Evolutionary conservation across 2,888 invertebrate species (phyloP).

Genomic region (Rosalia funebris): DNA sequence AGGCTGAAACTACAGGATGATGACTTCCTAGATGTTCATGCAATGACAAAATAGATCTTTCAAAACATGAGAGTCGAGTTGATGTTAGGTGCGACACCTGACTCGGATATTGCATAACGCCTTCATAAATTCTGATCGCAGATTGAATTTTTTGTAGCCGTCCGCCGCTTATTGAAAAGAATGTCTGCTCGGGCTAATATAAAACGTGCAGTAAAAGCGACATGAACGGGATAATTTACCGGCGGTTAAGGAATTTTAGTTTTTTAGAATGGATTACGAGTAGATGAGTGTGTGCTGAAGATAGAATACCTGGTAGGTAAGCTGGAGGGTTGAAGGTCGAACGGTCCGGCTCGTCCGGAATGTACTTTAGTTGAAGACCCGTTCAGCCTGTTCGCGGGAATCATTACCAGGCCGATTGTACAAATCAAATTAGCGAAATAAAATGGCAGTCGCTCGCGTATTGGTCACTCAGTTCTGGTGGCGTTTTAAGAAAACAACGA

Average conservation of each 20-base stretch:
- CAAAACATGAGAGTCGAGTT: too few species aligned
- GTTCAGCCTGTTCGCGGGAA: slow-evolving; percentile 58
- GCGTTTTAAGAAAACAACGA: slow-evolving; percentile 6
- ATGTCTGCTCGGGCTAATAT: neutral
- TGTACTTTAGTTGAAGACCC: slow-evolving; percentile 55
- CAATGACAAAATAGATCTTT: too few species aligned
- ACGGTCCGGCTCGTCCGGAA: slow-evolving; percentile 58
- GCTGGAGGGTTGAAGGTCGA: slow-evolving; percentile 60
- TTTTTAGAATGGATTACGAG: slow-evolving; percentile 41
- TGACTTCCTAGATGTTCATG: too few species aligned
- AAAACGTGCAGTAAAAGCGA: slow-evolving; percentile 12
- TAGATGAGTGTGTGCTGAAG: slow-evolving; percentile 30
- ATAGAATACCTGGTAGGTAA: slow-evolving; percentile 51
- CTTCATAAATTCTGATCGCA: slow-evolving; percentile 1
- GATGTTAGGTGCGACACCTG: too few species aligned
- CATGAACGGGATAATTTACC: slow-evolving; percentile 16
- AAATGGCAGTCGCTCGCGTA: slow-evolving; percentile 43
- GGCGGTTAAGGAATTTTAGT: slow-evolving; percentile 48
- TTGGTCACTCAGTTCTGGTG: slow-evolving; percentile 38
- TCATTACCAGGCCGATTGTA: slow-evolving; percentile 57
- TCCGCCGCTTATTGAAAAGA: neutral
- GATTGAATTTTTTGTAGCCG: neutral
- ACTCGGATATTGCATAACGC: neutral
- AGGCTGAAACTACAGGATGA: too few species aligned
- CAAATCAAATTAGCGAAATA: slow-evolving; percentile 59